A percentile compares a stretch with the other conserved stretches of the same genome.
Conservation (phyloP, 2,797 vertebrate genomes). For the Spheniscus humboldti region DNA sequence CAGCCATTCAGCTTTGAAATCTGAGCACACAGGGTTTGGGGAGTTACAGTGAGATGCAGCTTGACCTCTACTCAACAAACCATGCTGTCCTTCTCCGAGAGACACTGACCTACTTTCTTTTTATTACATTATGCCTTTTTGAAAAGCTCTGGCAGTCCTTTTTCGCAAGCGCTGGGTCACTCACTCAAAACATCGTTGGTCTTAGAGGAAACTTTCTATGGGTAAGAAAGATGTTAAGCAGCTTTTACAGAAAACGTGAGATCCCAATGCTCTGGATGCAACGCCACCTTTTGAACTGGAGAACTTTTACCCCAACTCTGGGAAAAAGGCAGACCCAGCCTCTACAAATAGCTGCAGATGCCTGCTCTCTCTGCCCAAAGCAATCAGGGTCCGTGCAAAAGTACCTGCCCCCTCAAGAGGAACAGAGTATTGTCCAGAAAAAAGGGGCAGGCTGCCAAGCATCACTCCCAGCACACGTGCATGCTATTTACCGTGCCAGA, state of each 20-base stretch:
- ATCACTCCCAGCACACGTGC: background rate
- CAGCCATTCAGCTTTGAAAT: background rate
- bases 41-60: slow-evolving; percentile 2
- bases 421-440: too few relatives aligned
- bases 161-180: background rate
- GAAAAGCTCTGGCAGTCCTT: background rate
- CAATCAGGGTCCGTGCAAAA: background rate
- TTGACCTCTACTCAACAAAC: slow-evolving; percentile 41
- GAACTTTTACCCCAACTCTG: background rate
- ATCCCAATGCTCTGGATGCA: background rate
- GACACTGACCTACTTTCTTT: slow-evolving; percentile 49
- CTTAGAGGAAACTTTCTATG: background rate
- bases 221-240: background rate
- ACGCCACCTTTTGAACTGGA: background rate
- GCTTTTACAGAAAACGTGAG: background rate
- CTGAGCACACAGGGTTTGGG: background rate
- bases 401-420: background rate
- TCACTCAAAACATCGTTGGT: background rate
- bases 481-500: accelerated
- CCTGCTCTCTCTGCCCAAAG: background rate
- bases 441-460: background rate
- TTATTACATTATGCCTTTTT: background rate
- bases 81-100: background rate
- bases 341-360: background rate
- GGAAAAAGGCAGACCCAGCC: background rate